These are phyloP conservation scores for Micromesistius poutassou DNA, from an alignment of 2,797 vertebrate species.

Conservation along the genomic window DNA sequence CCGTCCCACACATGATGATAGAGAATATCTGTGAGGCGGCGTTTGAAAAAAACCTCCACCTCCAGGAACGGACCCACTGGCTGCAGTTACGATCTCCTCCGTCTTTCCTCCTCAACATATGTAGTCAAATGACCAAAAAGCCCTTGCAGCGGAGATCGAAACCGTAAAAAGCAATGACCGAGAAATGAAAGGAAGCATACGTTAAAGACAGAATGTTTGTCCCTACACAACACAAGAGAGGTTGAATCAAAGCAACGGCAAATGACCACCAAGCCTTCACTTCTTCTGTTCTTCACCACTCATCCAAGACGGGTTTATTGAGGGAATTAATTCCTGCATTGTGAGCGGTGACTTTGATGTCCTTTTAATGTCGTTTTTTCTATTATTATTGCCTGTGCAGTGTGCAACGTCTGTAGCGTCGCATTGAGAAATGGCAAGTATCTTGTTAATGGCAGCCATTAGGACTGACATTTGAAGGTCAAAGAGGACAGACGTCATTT, in stretches of 20 bases:
- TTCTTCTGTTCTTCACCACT: background rate
- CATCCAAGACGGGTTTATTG: background rate
- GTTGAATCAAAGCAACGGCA: background rate
- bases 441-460: background rate
- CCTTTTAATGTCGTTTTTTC: background rate
- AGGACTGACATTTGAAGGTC: slow-evolving; percentile 2
- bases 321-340: background rate
- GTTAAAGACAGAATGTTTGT: background rate
- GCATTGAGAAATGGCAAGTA: background rate
- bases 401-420: background rate
- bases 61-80: no score
- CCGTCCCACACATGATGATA: no score
- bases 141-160: background rate
- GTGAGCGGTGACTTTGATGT: background rate
- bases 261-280: background rate
- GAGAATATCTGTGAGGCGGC: no score
- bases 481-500: background rate
- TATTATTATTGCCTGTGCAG: background rate
- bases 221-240: background rate
- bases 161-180: background rate
- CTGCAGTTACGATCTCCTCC: no score
- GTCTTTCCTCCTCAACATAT: background rate
- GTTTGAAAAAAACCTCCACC: no score
- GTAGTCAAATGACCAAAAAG: background rate
- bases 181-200: background rate